These are phyloP conservation scores for Sisor rabdophorus DNA, from an alignment of 2,113 vertebrate species.

Conservation along the genomic window DNA sequence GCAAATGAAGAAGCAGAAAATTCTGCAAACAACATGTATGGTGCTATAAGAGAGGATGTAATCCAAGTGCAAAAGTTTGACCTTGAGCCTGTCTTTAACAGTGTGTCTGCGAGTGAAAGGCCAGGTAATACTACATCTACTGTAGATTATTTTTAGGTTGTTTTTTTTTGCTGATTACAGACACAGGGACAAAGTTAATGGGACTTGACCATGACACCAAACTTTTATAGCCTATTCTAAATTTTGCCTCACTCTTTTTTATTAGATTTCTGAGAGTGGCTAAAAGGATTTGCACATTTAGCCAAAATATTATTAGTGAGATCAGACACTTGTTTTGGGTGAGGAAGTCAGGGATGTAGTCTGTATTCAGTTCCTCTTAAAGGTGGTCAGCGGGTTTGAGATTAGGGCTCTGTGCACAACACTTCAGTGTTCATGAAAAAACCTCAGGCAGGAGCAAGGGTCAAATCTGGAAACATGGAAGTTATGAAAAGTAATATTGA, in stretches of 20 bases:
- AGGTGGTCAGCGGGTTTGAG: too few relatives aligned
- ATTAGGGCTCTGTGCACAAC: too few relatives aligned
- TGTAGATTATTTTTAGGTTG: background rate
- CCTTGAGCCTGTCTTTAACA: background rate
- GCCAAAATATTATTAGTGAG: too few relatives aligned
- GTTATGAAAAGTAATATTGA: background rate
- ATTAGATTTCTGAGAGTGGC: too few relatives aligned
- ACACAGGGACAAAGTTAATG: too few relatives aligned
- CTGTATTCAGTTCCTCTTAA: too few relatives aligned
- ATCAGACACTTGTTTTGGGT: too few relatives aligned
- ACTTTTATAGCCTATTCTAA: too few relatives aligned
- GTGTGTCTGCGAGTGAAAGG: constrained; percentile 29
- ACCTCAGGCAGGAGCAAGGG: background rate
- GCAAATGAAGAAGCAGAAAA: constrained; percentile 21
- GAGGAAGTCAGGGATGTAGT: too few relatives aligned
- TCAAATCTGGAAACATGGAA: background rate
- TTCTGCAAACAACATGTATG: background rate
- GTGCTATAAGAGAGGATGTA: constrained; percentile 5
- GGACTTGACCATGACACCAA: too few relatives aligned
- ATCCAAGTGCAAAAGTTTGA: constrained; percentile 2
- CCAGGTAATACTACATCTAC: constrained; percentile 19
- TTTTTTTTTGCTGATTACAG: background rate
- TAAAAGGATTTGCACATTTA: too few relatives aligned
- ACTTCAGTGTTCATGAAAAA: background rate
- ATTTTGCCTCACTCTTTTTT: too few relatives aligned